Base-by-base conservation (phyloP, 2,113 vertebrate genomes). In the Paracanthobrama guichenoti region DNA sequence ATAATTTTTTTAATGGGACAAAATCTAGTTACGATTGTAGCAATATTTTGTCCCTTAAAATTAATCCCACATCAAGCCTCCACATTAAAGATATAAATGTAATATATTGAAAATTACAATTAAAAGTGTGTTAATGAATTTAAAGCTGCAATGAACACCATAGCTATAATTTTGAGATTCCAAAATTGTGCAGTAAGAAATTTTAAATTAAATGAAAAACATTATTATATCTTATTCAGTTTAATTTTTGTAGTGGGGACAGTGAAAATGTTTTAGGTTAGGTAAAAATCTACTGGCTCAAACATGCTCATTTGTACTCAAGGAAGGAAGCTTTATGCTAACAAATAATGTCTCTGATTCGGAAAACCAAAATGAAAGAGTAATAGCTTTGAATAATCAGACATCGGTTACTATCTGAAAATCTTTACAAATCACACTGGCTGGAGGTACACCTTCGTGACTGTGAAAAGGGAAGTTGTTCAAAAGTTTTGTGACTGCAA, bases 401-500 rank as follows among this genome's bases (percentile, higher is more conserved):
- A 73, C 77, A 88, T 84, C n/a, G 55, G 81, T 42, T 44, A 77
- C 62, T 77, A 87, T 69, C 73, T 85, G 71, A 78, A 71, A 79
- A 86, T 79, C 84, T 81, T 46, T 48, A 89, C 85, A 87, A 84
- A 84, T 86, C 87, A 79, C 73, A 62, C 44, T 55, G 59, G 75
- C 67, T 22, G 60, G 77, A 50, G 84, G 76, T 74, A 57, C 78
- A 84, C 73, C 81, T 86, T 46, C 81, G 71, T 80, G 80, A 83
- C 82, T 75, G 67, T 59, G 50, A 82, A 81, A 59, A 76, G 66
- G 57, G 57, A 80, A 79, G 76, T 85, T 78, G 81, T 67, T 83
- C 84, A 83, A 84, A 87, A 82, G 86, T 82, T 85, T 77, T 85
- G 85, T 46, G 55, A 73, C 75, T 83, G 87, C 86, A 91, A 88